Evolutionary conservation across 2,797 vertebrate species (phyloP).

Genomic region (Xiphophorus birchmanni): DNA sequence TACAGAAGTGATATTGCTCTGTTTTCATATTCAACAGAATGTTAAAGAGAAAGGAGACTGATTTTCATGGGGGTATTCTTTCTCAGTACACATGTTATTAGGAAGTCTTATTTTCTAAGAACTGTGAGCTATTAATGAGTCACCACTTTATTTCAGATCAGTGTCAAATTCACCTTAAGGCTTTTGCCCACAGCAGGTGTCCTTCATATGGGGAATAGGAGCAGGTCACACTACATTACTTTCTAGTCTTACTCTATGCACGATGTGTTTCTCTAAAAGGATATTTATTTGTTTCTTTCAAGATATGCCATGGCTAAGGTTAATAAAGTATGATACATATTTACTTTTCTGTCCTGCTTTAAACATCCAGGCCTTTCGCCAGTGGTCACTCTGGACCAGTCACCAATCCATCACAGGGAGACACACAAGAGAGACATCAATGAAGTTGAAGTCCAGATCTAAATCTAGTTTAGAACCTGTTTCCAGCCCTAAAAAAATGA

Average conservation of each 20-base stretch:
- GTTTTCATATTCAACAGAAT: conserved; percentile 60
- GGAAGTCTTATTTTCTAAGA: conserved; percentile 30
- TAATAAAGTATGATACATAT: not conserved
- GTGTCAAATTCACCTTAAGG: conserved; percentile 24
- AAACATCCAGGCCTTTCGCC: not conserved
- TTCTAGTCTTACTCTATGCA: not conserved
- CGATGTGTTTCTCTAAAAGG: not conserved
- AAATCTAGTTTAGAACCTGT: not conserved
- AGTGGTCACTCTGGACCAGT: not conserved
- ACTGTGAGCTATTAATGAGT: conserved; percentile 10
- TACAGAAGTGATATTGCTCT: not conserved
- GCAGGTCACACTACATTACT: conserved; percentile 17
- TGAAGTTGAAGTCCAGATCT: not conserved
- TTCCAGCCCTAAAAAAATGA: not conserved
- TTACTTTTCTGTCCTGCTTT: not conserved
- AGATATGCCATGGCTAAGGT: not conserved
- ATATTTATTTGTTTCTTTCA: not conserved
- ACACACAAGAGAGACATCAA: not conserved
- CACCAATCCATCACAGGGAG: not conserved
- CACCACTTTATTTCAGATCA: conserved; percentile 24
- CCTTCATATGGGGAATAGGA: not conserved
- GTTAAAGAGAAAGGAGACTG: conserved; percentile 34
- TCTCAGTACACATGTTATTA: conserved; percentile 1
- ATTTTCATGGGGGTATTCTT: conserved; percentile 43
- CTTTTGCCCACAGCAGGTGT: conserved; percentile 2